Base-by-base conservation (phyloP, 2,888 invertebrate genomes). In the Lasioglossum pauxillum region DNA sequence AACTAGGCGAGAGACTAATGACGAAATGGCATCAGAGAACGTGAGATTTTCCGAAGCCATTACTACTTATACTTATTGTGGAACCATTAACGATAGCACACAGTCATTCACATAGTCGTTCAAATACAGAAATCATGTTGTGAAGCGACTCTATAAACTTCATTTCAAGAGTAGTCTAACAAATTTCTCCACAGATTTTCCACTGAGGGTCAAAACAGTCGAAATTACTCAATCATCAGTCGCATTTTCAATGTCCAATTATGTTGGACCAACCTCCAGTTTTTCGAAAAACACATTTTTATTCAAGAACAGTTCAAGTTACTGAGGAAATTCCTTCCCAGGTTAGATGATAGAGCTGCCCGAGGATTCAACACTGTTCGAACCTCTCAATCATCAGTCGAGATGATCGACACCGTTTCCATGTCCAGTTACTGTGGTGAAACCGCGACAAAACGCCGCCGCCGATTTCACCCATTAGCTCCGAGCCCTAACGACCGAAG, bases 41-140 rank as follows among this genome's bases (percentile, higher is more conserved):
- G 95, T 95, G 94, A 95, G 94, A 92, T 91, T 92, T 91, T 76
- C 75, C 84, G 83, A 84, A 82, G 77, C 82, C 78, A 73, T 90
- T 85, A 82, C 76, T 81, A 49, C 64, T 49, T 49, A 72, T 80
- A 81, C 80, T 86, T 78, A 78, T 80, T 86, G 84, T 78, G 82
- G 57, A 80, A 44, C 35, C 78, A 19, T 31, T 49, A 31, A 49
- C 46, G 31, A 49, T 73, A 53, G 49, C 23, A 53, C 49, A 8
- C 49, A 49, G 23, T 49, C 49, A 23, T 49, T 49, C 35, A 35
- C 49, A 53, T 8, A 8, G 49, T 53, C 49, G 23, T 53, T 53
- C 38, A 10, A 69, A 38, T 23, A 10, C 38, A n/a, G 8, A 10
- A 8, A 12, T 12, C 23, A 5, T n/a, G 38, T 69, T 23, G 69